These are phyloP conservation scores for Lathronympha strigana DNA, from an alignment of 2,888 invertebrate genomes.

Conservation along the genomic window DNA sequence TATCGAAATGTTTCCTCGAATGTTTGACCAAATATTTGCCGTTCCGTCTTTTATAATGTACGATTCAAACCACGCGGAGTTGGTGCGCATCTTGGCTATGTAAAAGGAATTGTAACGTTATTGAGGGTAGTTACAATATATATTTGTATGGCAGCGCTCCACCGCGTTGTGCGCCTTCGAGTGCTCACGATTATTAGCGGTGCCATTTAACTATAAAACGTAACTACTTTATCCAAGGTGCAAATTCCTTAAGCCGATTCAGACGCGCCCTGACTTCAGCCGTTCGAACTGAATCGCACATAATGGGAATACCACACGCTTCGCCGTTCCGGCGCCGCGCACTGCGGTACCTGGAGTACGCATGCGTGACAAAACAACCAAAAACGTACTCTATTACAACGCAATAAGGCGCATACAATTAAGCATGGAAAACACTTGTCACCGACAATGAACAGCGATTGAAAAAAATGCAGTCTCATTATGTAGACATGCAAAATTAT, in stretches of 20 bases:
- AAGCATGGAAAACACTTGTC: conserved; percentile 51
- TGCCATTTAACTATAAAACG: no score
- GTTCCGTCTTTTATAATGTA: conserved; percentile 42
- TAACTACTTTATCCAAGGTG: no score
- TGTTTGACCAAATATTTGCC: conserved; percentile 56
- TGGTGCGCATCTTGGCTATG: no score
- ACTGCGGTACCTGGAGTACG: conserved; percentile 78
- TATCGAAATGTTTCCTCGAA: conserved; percentile 34
- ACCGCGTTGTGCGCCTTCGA: no score
- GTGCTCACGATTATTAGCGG: no score
- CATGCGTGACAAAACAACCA: conserved; percentile 67
- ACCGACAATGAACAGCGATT: conserved; percentile 57
- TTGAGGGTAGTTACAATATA: no score
- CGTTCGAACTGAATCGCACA: conserved; percentile 36
- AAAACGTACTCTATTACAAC: conserved; percentile 52
- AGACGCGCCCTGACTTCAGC: background rate
- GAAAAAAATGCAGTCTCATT: conserved; percentile 55
- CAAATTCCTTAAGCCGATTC: no score
- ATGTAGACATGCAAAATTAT: conserved; percentile 19
- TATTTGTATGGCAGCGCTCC: no score
- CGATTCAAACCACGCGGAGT: background rate
- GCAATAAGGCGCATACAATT: conserved; percentile 49
- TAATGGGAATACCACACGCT: conserved; percentile 77
- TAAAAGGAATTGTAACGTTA: no score
- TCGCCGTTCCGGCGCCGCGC: conserved; percentile 80